These are phyloP conservation scores for Paramuricea clavata DNA, from an alignment of 92 coral and sea anemone species.

Conservation along the genomic window DNA sequence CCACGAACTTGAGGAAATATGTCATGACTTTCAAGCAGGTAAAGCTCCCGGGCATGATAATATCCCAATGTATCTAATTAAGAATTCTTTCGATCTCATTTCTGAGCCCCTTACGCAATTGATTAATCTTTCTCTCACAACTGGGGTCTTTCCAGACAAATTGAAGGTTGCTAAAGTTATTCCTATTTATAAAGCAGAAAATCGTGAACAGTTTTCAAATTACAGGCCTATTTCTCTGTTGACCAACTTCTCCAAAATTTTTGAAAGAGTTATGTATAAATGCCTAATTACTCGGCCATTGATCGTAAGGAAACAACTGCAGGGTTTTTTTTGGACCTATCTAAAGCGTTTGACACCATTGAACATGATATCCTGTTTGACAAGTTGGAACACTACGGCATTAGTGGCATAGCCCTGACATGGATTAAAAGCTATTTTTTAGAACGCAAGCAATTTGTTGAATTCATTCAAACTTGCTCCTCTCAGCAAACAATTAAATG, in stretches of 20 bases:
- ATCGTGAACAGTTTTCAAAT: too few species aligned
- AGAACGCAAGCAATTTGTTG: neutral
- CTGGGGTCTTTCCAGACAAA: slow-evolving; percentile 52
- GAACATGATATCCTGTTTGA: too few species aligned
- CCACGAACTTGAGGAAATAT: slow-evolving; percentile 41
- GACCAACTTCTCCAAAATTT: too few species aligned
- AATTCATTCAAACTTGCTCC: neutral
- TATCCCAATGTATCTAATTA: slow-evolving; percentile 40
- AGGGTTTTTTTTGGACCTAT: too few species aligned
- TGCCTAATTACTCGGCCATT: too few species aligned
- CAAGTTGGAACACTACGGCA: neutral
- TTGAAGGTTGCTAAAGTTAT: too few species aligned
- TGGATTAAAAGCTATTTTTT: neutral
- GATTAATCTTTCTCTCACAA: slow-evolving; percentile 35
- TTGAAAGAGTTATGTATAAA: too few species aligned
- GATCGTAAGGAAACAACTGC: too few species aligned
- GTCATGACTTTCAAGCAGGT: slow-evolving; percentile 11
- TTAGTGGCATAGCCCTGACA: neutral
- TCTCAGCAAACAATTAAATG: too few species aligned
- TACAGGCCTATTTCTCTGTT: too few species aligned
- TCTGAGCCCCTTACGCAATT: slow-evolving; percentile 37
- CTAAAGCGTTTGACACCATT: too few species aligned
- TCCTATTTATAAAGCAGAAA: neutral
- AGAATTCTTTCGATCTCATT: slow-evolving; percentile 38
- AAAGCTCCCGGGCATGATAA: slow-evolving; percentile 45